Percentiles rank a stretch among this genome's conserved stretches.
These are phyloP conservation scores for Dinoponera quadriceps DNA, from an alignment of 1,140 invertebrate genomes.

Conservation along the genomic window DNA sequence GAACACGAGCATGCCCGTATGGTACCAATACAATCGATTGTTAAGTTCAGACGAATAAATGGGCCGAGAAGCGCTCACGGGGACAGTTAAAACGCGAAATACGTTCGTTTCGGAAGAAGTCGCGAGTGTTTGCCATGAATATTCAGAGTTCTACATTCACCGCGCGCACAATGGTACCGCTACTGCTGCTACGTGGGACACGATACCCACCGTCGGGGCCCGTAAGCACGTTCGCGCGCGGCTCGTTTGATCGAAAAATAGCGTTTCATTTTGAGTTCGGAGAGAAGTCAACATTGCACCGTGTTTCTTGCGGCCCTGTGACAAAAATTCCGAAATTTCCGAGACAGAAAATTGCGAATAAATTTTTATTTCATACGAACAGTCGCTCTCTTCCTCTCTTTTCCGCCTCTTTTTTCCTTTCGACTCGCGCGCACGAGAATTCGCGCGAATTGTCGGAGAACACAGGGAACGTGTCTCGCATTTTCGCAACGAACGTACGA, in stretches of 20 bases:
- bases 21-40: slow-evolving; percentile 42
- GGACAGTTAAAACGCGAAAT: slow-evolving; percentile 48
- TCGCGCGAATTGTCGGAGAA: no score
- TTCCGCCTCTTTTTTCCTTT: no score
- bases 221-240: slow-evolving; percentile 11
- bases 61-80: slow-evolving; percentile 41
- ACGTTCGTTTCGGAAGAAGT: slow-evolving; percentile 56
- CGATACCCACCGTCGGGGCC: not conserved
- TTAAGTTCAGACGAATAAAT: slow-evolving; percentile 51
- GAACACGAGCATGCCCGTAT: not conserved
- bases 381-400: no score
- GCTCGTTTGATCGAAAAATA: slow-evolving; percentile 39
- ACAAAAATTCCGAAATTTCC: slow-evolving; percentile 19
- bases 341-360: not conserved
- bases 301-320: not conserved
- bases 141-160: slow-evolving; percentile 35
- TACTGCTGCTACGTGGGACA: not conserved
- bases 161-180: slow-evolving; percentile 5
- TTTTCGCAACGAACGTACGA: no score
- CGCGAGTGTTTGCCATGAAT: slow-evolving; percentile 44
- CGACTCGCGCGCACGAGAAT: no score
- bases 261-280: not conserved
- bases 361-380: not conserved
- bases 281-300: not conserved
- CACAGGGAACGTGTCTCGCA: no score